phyloP scores from a whole-genome alignment of 2,797 vertebrate species.

The Artibeus lituratus region DNA sequence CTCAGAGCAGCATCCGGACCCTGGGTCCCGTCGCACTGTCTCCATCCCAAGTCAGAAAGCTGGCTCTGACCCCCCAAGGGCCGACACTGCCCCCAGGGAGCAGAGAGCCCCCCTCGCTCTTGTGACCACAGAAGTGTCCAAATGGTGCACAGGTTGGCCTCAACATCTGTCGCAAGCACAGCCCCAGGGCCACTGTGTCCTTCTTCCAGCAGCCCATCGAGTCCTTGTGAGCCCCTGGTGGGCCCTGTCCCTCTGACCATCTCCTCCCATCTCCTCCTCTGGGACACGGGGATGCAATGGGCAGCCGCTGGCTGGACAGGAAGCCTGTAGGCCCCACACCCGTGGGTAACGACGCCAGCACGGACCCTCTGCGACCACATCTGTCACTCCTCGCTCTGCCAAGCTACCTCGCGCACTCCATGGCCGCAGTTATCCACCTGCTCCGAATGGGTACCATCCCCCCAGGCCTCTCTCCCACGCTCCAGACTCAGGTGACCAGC shows the following conservation, averaged over 20 bases:
- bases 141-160: rapidly evolving
- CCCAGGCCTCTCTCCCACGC: neutral
- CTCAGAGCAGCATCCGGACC: neutral
- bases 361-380: neutral
- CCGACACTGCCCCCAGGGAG: neutral
- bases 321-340: neutral
- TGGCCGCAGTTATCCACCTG: neutral
- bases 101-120: neutral
- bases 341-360: rapidly evolving
- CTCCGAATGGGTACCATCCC: neutral
- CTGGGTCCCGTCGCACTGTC: neutral
- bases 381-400: neutral
- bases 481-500: neutral
- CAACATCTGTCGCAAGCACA: neutral
- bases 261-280: neutral
- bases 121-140: neutral
- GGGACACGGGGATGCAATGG: neutral
- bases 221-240: neutral
- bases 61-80: neutral
- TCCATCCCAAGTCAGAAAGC: neutral
- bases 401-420: neutral
- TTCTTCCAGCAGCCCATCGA: neutral
- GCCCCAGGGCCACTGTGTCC: neutral
- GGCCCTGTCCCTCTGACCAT: no score
- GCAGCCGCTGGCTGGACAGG: neutral